phyloP scores from a whole-genome alignment of 2,113 vertebrate genomes.

The Callospermophilus lateralis region DNA sequence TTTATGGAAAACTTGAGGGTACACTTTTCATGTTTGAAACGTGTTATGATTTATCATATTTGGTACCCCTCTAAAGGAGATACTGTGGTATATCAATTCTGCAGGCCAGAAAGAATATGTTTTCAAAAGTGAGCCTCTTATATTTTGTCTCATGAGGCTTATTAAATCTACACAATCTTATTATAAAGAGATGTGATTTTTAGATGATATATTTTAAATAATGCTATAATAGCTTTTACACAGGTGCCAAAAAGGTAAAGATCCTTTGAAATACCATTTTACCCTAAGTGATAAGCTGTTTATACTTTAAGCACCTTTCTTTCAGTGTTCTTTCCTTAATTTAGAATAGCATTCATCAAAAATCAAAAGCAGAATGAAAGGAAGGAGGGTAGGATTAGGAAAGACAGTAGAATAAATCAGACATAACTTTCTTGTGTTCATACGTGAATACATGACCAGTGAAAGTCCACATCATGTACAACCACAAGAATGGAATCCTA shows the following conservation, averaged over 20 bases:
- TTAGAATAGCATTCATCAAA: conserved; percentile 34
- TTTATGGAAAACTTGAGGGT: not conserved
- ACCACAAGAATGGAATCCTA: too few relatives aligned
- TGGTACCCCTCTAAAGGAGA: conserved; percentile 1
- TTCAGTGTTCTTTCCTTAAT: conserved; percentile 30
- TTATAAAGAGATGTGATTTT: conserved; percentile 8
- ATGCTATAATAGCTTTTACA: conserved; percentile 20
- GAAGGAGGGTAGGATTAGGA: too few relatives aligned
- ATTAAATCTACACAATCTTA: conserved; percentile 22
- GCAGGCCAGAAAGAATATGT: not conserved
- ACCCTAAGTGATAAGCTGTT: not conserved
- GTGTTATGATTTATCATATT: conserved; percentile 5
- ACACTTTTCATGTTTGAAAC: not conserved
- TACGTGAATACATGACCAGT: too few relatives aligned
- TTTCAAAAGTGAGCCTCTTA: conserved; percentile 40
- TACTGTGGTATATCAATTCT: not conserved
- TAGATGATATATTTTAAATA: conserved; percentile 18
- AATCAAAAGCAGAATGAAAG: conserved; percentile 22
- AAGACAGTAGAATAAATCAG: too few relatives aligned
- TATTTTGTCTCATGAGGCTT: conserved; percentile 6
- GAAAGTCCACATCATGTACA: too few relatives aligned
- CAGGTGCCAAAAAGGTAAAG: conserved; percentile 28
- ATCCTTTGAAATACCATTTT: conserved; percentile 37
- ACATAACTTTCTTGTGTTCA: too few relatives aligned
- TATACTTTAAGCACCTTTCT: conserved; percentile 11